Base-by-base conservation (phyloP, 2,888 invertebrate species). In the Andrena fulva region DNA sequence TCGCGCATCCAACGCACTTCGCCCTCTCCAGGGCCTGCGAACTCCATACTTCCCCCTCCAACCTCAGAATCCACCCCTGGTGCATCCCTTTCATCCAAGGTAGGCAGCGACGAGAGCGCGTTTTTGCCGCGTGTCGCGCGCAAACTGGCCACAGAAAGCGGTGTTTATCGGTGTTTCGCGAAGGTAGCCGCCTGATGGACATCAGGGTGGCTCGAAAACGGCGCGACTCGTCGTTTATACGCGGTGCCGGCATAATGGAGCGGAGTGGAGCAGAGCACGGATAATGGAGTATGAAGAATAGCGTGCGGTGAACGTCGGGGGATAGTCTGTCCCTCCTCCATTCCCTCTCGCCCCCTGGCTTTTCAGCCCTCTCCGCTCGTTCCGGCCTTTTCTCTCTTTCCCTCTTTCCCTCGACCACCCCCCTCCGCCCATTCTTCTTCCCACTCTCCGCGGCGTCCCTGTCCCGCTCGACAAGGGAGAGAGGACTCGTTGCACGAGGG, bases 281-380 rank as follows among this genome's bases (percentile, higher is more conserved):
- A 92, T 92, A 92, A 92, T 92, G 91, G 93, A 92, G 92, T 92
- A 91, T 90, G 91, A 91, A 91, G 91, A 91, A 92, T 92, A 91
- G 92, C 86, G 90, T 88, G 90, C 79, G 90, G 90, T 90, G 88
- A 91, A 90, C 86, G 86, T 88, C 90, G 85, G 85, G 85, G 87
- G 84, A 80, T 81, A 75, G 80, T 85, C 84, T 70, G 66, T 71
- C 60, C 24, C 77, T 66, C 69, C 71, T 70, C 48, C 73, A 33
- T 42, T 42, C 42, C 64, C 50, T 63, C 73, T 60, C 52, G 20
- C 60, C 75, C 77, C 48, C 64, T 60, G 59, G 54, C 77, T 78
- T 79, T 76, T 66, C 54, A 59, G 70, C 77, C 79, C 76, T 63
- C 71, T 59, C 42, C 54, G 8, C 64, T 35, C 64, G 24, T 56